These are phyloP conservation scores for Drosophila colorata DNA, from an alignment of 2,888 invertebrate species.

Conservation along the genomic window DNA sequence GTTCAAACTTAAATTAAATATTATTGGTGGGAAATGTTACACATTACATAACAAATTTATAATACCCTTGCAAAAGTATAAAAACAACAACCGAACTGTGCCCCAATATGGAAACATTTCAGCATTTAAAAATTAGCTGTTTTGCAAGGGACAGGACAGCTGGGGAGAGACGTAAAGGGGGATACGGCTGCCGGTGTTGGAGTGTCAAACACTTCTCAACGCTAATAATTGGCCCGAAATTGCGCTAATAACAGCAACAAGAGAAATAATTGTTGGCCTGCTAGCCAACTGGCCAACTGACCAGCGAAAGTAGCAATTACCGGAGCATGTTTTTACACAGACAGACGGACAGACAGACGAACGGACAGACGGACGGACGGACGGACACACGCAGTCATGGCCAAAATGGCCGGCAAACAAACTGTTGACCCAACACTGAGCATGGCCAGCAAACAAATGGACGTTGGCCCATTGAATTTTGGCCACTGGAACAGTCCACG, in stretches of 20 bases:
- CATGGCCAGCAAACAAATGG: constrained; percentile 24
- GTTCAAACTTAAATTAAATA: too few species aligned
- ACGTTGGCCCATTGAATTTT: constrained; percentile 17
- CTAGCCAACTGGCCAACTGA: constrained; percentile 12
- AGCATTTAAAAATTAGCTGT: constrained; percentile 17
- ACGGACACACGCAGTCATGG: constrained; percentile 20
- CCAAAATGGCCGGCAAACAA: constrained; percentile 38
- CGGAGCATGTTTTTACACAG: constrained; percentile 32
- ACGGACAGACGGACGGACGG: background rate
- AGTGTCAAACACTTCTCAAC: constrained; percentile 39
- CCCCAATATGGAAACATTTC: constrained; percentile 31
- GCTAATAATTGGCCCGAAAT: constrained; percentile 69
- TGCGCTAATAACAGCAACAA: constrained; percentile 56
- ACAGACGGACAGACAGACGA: constrained; percentile 17
- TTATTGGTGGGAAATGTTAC: too few species aligned
- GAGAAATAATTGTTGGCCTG: constrained; percentile 61
- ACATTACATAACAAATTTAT: too few species aligned
- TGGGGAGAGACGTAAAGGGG: background rate
- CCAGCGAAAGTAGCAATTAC: constrained; percentile 49
- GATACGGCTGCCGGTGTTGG: constrained; percentile 4
- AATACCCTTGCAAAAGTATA: too few species aligned
- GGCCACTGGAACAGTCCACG: constrained; percentile 3
- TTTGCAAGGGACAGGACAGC: background rate
- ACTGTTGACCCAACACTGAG: constrained; percentile 44
- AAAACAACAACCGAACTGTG: constrained; percentile 1